Base-by-base conservation (phyloP, 1,140 invertebrate genomes). In the Spodoptera litura region DNA sequence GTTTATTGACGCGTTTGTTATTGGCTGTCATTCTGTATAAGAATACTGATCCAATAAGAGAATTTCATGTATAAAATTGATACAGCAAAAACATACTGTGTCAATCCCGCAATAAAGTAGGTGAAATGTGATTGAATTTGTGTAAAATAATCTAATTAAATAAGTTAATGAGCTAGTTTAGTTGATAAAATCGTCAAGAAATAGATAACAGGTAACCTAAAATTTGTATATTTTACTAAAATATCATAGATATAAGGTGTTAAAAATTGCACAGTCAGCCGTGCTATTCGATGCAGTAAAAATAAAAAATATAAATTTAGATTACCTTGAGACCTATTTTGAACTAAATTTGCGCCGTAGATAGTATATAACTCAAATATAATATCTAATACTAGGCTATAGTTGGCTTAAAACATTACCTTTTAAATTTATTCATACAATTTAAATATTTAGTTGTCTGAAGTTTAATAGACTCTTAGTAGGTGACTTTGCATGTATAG, bases 81-180 rank as follows among this genome's bases (percentile, higher is more conserved):
- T 61, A 10, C 35, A 78, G 13, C 4, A 12, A 72, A 72, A 78
- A 64, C 77, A 44, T 44, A 78, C 44, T 56, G 51, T 66, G 31
- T 74, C 20, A 79, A 56, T 68, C 61, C 58, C 52, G 70, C 72
- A 62, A 68, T 56, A 52, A 74, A 74, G 78, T 74, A 62, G 71
- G 78, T 73, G 70, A 78, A 71, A 71, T 68, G 78, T 79, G 71
- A 68, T 61, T 53, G 27, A 64, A 74, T 79, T 74, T 73, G 31
- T 35, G 31, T 61, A 56, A 79, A 72, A 56, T 79, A 79, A 68
- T 79, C 11, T 79, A 82, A 82, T 82, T 79, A 77, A 13, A 59
- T 79, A 76, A 83, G 73, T 81, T 79, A 79, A 79, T 81, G 74
- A 70, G 53, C 68, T 49, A 51, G 62, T 75, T 74, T 81, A 78